Base-by-base conservation (phyloP, 2,888 invertebrate species). In the Conops quadrifasciatus region DNA sequence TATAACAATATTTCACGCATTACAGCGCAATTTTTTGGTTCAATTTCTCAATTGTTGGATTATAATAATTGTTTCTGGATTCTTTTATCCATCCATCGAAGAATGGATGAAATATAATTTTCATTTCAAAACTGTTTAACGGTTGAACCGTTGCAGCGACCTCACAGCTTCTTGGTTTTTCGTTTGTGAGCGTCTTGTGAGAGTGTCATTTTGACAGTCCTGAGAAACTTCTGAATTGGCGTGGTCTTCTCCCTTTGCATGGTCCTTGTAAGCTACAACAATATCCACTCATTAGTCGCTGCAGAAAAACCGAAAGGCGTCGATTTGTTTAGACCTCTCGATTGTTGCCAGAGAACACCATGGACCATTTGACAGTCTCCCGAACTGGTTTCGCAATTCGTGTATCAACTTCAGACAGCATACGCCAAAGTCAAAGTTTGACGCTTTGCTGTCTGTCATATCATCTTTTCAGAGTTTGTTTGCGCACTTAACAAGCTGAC, bases 401-500 rank as follows among this genome's bases (percentile, higher is more conserved):
- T 63, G 47, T 58, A 43, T 56, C 24, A 56, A 51, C 45, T 69
- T 66, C 53, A 53, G 58, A 21, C 19, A 47, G 21, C 62, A 30
- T 26, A 56, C 36, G 30, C 56, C 45, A 30, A 45, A 67, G 26
- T 63, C n/a, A n/a, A n/a, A n/a, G 36, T 36, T 24, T 56, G 58
- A 28, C 19, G 16, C 30, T 59, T 24, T 62, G 49, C 77, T 79
- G 78, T 78, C 80, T 78, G 78, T 78, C 80, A 79, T 78, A 63
- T 66, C n/a, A n/a, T n/a, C 5, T 36, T 36, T 36, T 70, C 74
- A 71, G 66, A 72, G 66, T 71, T 72, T 75, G 73, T 77, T 76
- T 76, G 75, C 70, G 49, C 79, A 82, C 82, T 83, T 82, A 82
- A 82, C 82, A 78, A 78, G 75, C 81, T 80, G 82, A 80, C 83